Evolutionary conservation across 2,113 vertebrate genomes (phyloP), one percentile per base, ranked within the genome.

Genomic region (Paradoxurus hermaphroditus): DNA sequence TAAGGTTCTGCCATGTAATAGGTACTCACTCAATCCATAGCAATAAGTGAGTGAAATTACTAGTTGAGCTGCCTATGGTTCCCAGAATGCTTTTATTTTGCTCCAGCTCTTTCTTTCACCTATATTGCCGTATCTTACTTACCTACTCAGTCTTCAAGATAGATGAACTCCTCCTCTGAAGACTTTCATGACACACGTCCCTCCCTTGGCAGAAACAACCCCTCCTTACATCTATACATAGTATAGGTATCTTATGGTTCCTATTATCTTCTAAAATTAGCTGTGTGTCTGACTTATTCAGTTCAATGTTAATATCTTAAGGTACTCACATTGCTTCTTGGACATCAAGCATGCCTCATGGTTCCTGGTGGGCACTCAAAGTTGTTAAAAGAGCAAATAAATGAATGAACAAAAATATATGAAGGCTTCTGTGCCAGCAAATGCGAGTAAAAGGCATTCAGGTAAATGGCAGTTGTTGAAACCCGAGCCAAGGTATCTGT

Each of bases 381-480:
- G 78, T 10, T 46, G 27, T 77, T 95, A 79, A 86, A 82, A 59
- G n/a, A 83, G 18, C 63, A 59, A 63, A 88, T 87, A 39, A 94
- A 72, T 68, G 39, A 89, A 87, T 34, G 21, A 68, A 70, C 31
- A 86, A 82, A 86, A 82, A 81, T 46, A 72, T 59, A 93, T 36
- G 62, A 90, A 93, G 77, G 1, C 18, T 56, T 34, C 29, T 39
- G 9, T 46, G 29, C 67, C 81, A 77, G 56, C 21, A 62, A 92
- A 95, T 62, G 27, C 19, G 34, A 84, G 81, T 39, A 75, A 81
- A 90, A 81, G 23, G 23, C 44, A 41, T 73, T 86, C 41, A 10
- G 19, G 31, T 79, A 86, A 82, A 63, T 14, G n/a, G 88, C 91
- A 92, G 73, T 86, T 95, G 51, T 79, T 90, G 62, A 87, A 94